A percentile compares a stretch with the other conserved stretches of the same genome.
These are phyloP conservation scores for Polyodon spathula DNA, from an alignment of 2,113 vertebrate species.

Conservation along the genomic window DNA sequence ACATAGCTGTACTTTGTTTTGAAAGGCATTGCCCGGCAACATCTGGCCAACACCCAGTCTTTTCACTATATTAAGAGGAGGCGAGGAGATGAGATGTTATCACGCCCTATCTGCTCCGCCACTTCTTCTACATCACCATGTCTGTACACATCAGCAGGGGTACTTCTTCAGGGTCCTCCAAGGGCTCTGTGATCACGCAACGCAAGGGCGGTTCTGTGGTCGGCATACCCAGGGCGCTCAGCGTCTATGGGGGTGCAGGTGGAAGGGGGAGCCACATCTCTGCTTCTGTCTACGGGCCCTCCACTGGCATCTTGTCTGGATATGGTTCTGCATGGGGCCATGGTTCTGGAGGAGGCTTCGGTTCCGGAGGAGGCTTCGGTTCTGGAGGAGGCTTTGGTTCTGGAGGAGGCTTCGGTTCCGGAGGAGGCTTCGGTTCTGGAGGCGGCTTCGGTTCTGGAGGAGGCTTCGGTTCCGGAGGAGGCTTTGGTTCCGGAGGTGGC, in stretches of 20 bases:
- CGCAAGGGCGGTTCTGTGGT: slow-evolving; percentile 28
- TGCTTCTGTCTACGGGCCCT: slow-evolving; percentile 21
- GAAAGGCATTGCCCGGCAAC: no score
- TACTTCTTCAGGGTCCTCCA: slow-evolving; percentile 6
- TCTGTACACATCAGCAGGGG: no score
- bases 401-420: slow-evolving; percentile 12
- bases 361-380: slow-evolving; percentile 40
- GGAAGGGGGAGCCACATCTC: slow-evolving; percentile 61
- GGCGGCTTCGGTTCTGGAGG: no score
- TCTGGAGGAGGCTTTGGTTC: no score
- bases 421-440: slow-evolving; percentile 28
- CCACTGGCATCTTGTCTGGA: slow-evolving; percentile 37
- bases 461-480: no score
- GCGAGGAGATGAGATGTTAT: no score
- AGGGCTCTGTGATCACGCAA: slow-evolving; percentile 17
- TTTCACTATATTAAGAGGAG: no score
- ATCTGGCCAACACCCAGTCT: no score
- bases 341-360: slow-evolving; percentile 19
- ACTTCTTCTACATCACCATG: no score
- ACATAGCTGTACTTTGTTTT: no score
- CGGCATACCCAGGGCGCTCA: slow-evolving; percentile 55
- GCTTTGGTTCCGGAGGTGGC: slow-evolving; percentile 16
- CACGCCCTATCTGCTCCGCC: no score
- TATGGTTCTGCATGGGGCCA: slow-evolving; percentile 12
- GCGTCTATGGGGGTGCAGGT: slow-evolving; percentile 58